A percentile compares a stretch with the other conserved stretches of the same genome.
Conservation (phyloP, 2,113 vertebrate genomes). For the Scophthalmus maximus region DNA sequence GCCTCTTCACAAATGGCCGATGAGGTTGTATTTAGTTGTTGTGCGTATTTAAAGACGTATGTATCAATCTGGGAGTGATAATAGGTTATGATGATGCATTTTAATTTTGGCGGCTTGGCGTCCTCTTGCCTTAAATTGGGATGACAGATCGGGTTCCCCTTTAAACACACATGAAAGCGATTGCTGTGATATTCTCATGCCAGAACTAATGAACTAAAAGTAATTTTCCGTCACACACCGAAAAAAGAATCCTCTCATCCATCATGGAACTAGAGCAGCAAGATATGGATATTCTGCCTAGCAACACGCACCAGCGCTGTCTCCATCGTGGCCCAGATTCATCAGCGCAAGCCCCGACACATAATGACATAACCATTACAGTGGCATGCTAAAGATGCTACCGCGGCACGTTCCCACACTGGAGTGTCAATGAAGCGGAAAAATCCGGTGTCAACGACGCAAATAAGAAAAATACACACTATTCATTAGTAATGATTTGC, state of each 20-base stretch:
- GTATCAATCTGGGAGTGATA: no score
- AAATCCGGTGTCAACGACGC: not conserved
- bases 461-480: not conserved
- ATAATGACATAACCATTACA: slow-evolving; percentile 12
- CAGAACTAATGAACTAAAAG: no score
- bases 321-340: slow-evolving; percentile 36
- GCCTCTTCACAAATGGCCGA: no score
- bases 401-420: not conserved
- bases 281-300: slow-evolving; percentile 51
- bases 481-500: not conserved
- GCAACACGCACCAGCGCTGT: slow-evolving; percentile 51
- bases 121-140: no score
- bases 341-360: slow-evolving; percentile 33
- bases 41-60: no score
- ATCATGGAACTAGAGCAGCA: slow-evolving; percentile 26
- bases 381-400: slow-evolving; percentile 2
- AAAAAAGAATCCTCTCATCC: no score
- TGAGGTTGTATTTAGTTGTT: no score
- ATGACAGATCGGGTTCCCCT: no score
- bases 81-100: no score
- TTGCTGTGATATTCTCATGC: no score
- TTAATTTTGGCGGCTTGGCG: no score
- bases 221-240: not conserved
- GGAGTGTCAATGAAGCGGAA: not conserved
- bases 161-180: no score